Base-by-base conservation (phyloP, 1,140 invertebrate species). In the Heliconius himera region DNA sequence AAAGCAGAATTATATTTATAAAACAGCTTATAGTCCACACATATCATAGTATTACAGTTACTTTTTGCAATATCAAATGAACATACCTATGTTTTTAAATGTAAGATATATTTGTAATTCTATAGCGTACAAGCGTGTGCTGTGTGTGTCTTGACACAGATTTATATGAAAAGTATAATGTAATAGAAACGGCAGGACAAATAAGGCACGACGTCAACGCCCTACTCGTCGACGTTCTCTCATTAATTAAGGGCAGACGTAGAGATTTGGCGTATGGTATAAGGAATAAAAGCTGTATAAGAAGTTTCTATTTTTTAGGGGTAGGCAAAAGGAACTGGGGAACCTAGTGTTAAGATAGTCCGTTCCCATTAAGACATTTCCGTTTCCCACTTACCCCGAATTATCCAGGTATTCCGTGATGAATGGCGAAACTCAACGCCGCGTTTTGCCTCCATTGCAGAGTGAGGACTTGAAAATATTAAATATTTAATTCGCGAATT, bases 231-330 rank as follows among this genome's bases (percentile, higher is more conserved):
- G 79, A 82, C 78, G 54, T 18, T 54, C 73, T 83, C 76, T 77
- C 82, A 75, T 86, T 80, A 87, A 87, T 88, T 88, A 88, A 84
- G 86, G 81, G 84, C 83, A 78, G 78, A 54, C 73, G 29, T 51
- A 80, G 70, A 80, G 74, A 76, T 75, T 80, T 71, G 20, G 13
- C 73, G 70, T 73, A 36, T 76, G 41, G 74, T 73, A 36, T 54
- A 76, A 80, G 18, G 13, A 38, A 66, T 46, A 26, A 76, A 49
- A 8, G 38, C 22, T 2, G 18, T 29, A 1, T 8, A 71, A n/a
- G 26, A 71, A 33, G 41, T 46, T 16, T 0, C 41, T 46, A 0
- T 46, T 46, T 4, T 16, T 16, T n/a, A n/a, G n/a, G 41, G 11
- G 9, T 11, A 5, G 8, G 38, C 36, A 36, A 36, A 9, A 8